Base-by-base conservation (phyloP, 1,140 invertebrate species). In the Euwallacea similis region DNA sequence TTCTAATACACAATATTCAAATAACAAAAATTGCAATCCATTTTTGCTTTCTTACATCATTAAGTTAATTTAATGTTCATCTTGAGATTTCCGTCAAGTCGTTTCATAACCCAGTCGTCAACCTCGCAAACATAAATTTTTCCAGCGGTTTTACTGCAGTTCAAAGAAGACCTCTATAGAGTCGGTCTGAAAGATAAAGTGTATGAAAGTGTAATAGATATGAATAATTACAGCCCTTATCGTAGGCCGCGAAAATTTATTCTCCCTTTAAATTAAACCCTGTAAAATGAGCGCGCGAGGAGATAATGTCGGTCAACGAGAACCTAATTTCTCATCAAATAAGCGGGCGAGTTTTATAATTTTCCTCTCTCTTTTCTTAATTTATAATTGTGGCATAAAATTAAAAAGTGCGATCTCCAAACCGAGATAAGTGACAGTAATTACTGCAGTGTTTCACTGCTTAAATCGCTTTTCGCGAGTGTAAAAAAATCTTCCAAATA, bases 221-320 rank as follows among this genome's bases (percentile, higher is more conserved):
- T 66, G 65, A 66, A 66, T 66, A 66, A 66, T 66, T 66, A 46
- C 59, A n/a, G 43, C 58, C 42, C 53, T 66, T 66, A 66, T 66
- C 65, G n/a, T 13, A 41, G 33, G 9, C 53, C 7, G 42, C 9
- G 11, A 13, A 41, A 58, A 58, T 58, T 56, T 66, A 56, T 66
- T 66, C 55, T 50, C 43, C 65, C 65, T 58, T 66, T 66, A 66
- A 58, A 66, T 66, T 66, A 66, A 44, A 66, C n/a, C 11, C 55
- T 58, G 55, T 66, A 66, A 66, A 66, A 58, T 59, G 56, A 66
- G 65, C 54, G 43, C 21, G 55, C 15, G 41, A 66, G 58, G 42
- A 66, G 65, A 66, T 66, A 66, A 66, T 66, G 65, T 66, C 65
- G 65, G 65, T 66, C 65, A 66, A 59, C 65, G 53, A 58, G 65